Percentiles rank a stretch among this genome's conserved stretches.
Evolutionary conservation across 2,797 vertebrate genomes (phyloP).

Genomic region (Distichodus sexfasciatus): DNA sequence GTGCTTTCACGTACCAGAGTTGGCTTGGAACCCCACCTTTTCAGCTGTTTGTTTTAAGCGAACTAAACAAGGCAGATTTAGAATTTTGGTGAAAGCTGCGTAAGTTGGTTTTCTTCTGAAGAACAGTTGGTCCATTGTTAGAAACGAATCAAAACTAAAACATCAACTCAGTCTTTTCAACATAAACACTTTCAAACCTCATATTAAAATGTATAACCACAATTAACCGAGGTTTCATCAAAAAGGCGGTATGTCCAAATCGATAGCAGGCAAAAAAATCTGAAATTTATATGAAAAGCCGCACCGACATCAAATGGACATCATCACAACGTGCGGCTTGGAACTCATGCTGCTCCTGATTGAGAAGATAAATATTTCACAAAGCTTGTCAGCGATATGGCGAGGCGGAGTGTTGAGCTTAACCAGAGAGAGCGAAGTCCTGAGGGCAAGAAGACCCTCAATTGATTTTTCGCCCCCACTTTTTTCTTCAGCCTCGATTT

Average conservation of each 20-base stretch:
- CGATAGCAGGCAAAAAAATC: neutral
- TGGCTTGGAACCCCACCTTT: no score
- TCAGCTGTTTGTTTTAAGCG: no score
- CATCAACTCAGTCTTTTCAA: no score
- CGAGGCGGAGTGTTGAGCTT: slow-evolving; percentile 39
- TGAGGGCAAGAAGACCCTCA: slow-evolving; percentile 45
- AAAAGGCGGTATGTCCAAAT: neutral
- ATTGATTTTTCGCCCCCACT: slow-evolving; percentile 49
- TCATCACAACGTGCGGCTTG: slow-evolving; percentile 18
- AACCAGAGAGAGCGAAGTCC: slow-evolving; percentile 38
- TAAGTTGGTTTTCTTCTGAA: no score
- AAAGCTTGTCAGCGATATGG: slow-evolving; percentile 45
- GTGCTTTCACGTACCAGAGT: no score
- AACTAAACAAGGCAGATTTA: no score
- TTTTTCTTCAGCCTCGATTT: slow-evolving; percentile 47
- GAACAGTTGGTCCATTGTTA: no score
- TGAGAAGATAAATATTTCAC: slow-evolving; percentile 55
- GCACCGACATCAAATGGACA: slow-evolving; percentile 2
- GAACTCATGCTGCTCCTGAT: slow-evolving; percentile 20
- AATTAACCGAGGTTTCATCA: no score
- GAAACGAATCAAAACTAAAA: no score
- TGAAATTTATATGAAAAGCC: slow-evolving; percentile 6
- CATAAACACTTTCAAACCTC: neutral
- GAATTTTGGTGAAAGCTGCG: no score
- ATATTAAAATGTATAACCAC: neutral